A percentile compares a stretch with the other conserved stretches of the same genome.
Evolutionary conservation across 2,888 invertebrate species (phyloP).

Genomic region (Cremastinae sp.): DNA sequence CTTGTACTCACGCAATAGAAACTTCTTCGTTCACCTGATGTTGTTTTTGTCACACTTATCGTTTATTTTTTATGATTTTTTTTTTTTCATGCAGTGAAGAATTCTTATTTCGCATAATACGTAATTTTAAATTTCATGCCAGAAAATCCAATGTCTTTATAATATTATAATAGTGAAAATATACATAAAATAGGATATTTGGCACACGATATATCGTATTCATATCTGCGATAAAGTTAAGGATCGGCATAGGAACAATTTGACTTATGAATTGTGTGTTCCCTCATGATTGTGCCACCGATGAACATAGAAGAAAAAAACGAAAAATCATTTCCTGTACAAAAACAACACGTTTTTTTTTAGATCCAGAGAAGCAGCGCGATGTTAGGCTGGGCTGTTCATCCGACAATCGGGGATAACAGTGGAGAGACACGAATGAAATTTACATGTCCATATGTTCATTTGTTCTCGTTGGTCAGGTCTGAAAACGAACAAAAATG

Average conservation of each 20-base stretch:
- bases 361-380: slow-evolving; percentile 56
- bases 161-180: slow-evolving; percentile 1
- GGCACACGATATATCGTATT: slow-evolving; percentile 31
- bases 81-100: slow-evolving; percentile 24
- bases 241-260: too few species aligned
- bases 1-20: slow-evolving; percentile 41
- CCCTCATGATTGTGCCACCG: neutral
- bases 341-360: slow-evolving; percentile 22
- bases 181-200: slow-evolving; percentile 49
- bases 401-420: slow-evolving; percentile 35
- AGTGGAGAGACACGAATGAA: slow-evolving; percentile 32
- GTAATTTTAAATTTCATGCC: slow-evolving; percentile 49
- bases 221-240: slow-evolving; percentile 30
- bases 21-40: slow-evolving; percentile 41
- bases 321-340: neutral
- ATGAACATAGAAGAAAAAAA: neutral
- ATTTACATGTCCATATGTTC: slow-evolving; percentile 17
- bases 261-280: slow-evolving; percentile 8
- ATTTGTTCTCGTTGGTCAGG: slow-evolving; percentile 21
- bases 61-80: neutral
- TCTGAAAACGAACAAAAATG: neutral
- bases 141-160: slow-evolving; percentile 31
- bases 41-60: neutral
- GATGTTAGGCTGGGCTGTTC: slow-evolving; percentile 32
- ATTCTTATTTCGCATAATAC: slow-evolving; percentile 50